Conservation (phyloP, 2,113 vertebrate genomes). For the Misgurnus anguillicaudatus region DNA sequence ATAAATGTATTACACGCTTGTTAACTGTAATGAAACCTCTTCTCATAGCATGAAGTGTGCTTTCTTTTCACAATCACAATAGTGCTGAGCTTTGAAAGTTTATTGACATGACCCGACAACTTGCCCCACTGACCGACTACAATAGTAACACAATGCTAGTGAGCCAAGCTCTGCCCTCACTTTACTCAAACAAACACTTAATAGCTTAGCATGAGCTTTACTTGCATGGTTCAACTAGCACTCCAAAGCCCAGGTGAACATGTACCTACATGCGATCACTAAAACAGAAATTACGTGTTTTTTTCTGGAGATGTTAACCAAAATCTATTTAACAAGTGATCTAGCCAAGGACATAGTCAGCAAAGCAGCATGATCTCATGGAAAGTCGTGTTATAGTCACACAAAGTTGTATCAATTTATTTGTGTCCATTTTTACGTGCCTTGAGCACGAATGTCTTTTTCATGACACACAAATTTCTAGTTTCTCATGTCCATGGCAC, state of each 20-base stretch:
- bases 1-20: too few relatives aligned
- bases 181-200: slow-evolving; percentile 58
- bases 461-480: too few relatives aligned
- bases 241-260: not conserved
- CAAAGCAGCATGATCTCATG: not conserved
- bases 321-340: not conserved
- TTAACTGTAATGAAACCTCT: too few relatives aligned
- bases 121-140: slow-evolving; percentile 55
- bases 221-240: not conserved
- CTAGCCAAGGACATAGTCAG: not conserved
- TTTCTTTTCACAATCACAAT: too few relatives aligned
- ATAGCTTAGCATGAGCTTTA: slow-evolving; percentile 61
- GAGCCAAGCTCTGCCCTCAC: slow-evolving; percentile 6
- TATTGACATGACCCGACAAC: not conserved
- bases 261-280: not conserved
- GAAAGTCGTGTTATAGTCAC: too few relatives aligned
- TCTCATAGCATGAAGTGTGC: too few relatives aligned
- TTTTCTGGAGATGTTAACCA: not conserved
- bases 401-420: too few relatives aligned
- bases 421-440: too few relatives aligned
- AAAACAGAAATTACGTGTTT: not conserved
- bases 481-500: too few relatives aligned
- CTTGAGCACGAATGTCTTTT: too few relatives aligned
- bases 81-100: not conserved
- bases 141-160: slow-evolving; percentile 47